A percentile compares a stretch with the other conserved stretches of the same genome.
Conservation (phyloP, 2,888 invertebrate genomes). For the Plebejus anna region DNA sequence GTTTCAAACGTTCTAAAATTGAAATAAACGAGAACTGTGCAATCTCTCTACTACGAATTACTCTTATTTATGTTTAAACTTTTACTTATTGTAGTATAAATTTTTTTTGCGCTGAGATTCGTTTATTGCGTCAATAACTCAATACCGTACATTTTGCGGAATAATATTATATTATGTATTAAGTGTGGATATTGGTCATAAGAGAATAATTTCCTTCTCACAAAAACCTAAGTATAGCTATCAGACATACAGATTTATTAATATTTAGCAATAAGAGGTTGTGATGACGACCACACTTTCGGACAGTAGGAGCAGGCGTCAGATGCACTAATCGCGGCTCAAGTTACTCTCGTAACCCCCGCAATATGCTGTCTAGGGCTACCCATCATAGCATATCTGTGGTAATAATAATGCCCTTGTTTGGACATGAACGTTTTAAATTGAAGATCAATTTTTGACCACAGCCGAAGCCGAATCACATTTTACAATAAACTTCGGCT, state of each 20-base stretch:
- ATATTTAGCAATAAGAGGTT: background rate
- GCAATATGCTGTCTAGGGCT: background rate
- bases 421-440: background rate
- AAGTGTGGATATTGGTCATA: too few relatives aligned
- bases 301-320: conserved; percentile 46
- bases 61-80: too few relatives aligned
- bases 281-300: conserved; percentile 35
- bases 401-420: background rate
- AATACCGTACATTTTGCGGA: too few relatives aligned
- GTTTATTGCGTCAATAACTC: too few relatives aligned
- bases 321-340: conserved; percentile 53
- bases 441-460: background rate
- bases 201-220: background rate
- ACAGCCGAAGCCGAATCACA: background rate
- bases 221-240: background rate
- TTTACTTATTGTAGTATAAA: too few relatives aligned
- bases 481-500: too few relatives aligned
- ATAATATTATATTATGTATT: too few relatives aligned
- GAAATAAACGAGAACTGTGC: background rate
- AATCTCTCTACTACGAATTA: background rate
- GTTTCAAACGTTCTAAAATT: background rate
- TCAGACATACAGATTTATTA: background rate
- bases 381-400: conserved; percentile 48
- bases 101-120: too few relatives aligned
- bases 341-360: conserved; percentile 45